Conservation (phyloP, 2,888 invertebrate genomes). For the Spodoptera littoralis region DNA sequence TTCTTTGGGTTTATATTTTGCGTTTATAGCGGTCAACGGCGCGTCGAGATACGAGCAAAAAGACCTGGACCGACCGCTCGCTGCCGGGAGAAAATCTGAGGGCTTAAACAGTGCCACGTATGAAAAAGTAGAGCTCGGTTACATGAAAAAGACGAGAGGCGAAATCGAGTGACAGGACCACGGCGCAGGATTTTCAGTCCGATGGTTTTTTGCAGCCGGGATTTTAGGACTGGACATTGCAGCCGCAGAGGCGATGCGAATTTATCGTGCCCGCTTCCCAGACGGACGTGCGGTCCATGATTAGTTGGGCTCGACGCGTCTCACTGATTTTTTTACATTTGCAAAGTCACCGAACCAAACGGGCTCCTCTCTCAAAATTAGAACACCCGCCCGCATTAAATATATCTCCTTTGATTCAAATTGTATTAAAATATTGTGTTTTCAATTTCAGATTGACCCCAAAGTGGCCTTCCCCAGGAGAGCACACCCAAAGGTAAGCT, state of each 20-base stretch:
- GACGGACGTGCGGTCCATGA: constrained; percentile 77
- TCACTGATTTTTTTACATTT: constrained; percentile 70
- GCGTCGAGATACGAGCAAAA: constrained; percentile 83
- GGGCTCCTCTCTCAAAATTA: constrained; percentile 33
- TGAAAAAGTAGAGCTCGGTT: constrained; percentile 88
- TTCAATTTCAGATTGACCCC: constrained; percentile 97
- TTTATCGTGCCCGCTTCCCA: constrained; percentile 78
- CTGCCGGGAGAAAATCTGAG: constrained; percentile 87
- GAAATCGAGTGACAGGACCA: constrained; percentile 87
- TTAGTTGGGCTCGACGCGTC: constrained; percentile 75
- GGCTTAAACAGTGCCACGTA: constrained; percentile 88
- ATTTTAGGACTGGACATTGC: constrained; percentile 80
- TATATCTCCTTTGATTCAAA: constrained; percentile 44
- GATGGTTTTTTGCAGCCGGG: constrained; percentile 84
- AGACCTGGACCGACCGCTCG: constrained; percentile 78
- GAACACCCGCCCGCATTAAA: constrained; percentile 22
- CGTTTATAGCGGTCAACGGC: constrained; percentile 87
- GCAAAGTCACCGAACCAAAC: constrained; percentile 28
- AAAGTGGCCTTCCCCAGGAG: constrained; percentile 99
- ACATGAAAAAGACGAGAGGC: constrained; percentile 89
- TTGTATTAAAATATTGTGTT: constrained; percentile 53
- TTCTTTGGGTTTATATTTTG: constrained; percentile 88
- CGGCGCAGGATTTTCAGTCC: constrained; percentile 84
- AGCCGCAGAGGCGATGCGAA: constrained; percentile 78
- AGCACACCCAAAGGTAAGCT: constrained; percentile 99